These are phyloP conservation scores for Philaenus spumarius DNA, from an alignment of 1,140 invertebrate species.

Conservation along the genomic window DNA sequence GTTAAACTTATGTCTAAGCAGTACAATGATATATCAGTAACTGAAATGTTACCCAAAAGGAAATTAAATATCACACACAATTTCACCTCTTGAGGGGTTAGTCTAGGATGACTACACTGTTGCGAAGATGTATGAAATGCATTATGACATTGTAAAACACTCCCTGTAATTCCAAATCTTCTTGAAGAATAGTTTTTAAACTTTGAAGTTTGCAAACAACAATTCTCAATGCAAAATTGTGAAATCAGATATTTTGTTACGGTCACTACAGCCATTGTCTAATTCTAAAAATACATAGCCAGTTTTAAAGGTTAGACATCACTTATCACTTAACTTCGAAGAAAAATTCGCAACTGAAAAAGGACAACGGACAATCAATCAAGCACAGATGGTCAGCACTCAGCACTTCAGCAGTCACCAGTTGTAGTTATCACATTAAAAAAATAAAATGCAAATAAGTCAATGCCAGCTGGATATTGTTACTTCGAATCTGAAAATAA, in stretches of 20 bases:
- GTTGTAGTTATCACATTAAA: too few relatives aligned
- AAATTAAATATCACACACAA: not conserved
- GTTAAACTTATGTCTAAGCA: not conserved
- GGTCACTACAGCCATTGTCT: slow-evolving; percentile 1
- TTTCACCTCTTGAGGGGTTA: slow-evolving; percentile 22
- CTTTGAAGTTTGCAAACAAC: slow-evolving; percentile 6
- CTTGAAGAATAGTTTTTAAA: not conserved
- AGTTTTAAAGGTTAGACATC: too few relatives aligned
- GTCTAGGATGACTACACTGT: slow-evolving; percentile 9
- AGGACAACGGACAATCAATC: too few relatives aligned
- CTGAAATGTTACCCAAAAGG: not conserved
- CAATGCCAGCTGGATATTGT: too few relatives aligned
- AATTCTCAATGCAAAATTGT: slow-evolving; percentile 2
- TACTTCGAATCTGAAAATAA: too few relatives aligned
- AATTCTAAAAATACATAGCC: too few relatives aligned
- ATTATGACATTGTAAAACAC: not conserved
- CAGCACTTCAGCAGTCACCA: too few relatives aligned
- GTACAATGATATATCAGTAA: not conserved
- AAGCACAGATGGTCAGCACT: too few relatives aligned
- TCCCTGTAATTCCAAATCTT: not conserved
- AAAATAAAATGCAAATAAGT: too few relatives aligned
- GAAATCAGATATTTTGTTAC: slow-evolving; percentile 5
- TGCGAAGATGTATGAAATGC: slow-evolving; percentile 3
- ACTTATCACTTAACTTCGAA: too few relatives aligned
- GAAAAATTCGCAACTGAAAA: too few relatives aligned